Base-by-base conservation (phyloP, 2,888 invertebrate genomes). In the Brenthis daphne region DNA sequence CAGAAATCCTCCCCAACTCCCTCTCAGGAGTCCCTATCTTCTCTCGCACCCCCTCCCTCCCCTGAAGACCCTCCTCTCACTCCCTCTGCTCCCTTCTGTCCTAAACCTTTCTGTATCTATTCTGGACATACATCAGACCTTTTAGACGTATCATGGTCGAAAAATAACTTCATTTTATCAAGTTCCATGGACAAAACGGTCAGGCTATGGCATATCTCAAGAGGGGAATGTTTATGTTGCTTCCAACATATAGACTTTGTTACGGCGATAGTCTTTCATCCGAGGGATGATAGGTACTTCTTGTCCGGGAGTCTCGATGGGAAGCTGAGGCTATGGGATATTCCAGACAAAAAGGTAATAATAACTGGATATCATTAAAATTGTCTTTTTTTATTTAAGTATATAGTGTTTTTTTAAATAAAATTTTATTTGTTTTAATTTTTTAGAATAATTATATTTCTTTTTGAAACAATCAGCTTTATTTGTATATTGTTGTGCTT, bases 191-290 rank as follows among this genome's bases (percentile, higher is more conserved):
- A 99, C 85, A 98, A 99, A 86, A 99, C 99, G 0, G 99, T 99
- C 2, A 77, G 92, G 3, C 90, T 99, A 70, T 99, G 99, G 99
- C 99, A 99, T 86, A 98, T 99, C 73, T 98, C 99, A 0, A 94
- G 99, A 51, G 96, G 97, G 79, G 99, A 99, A 87, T 99, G 99
- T 83, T 94, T 99, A 0, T 99, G 99, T 85, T 99, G 99, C 84
- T 99, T 99, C 90, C 99, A 99, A 85, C 99, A 99, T 85, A 98
- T 99, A 74, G 99, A 99, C 90, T 99, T 99, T 86, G 99, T 99
- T 65, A 99, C 99, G 0, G 99, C 99, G 0, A 99, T 99, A 79
- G 99, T 98, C 65, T 99, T 99, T 87, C 99, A 99, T 90, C 99
- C 99, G 1, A 94, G 97, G 67, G 97, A 97, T 79, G 97, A 97